These are phyloP conservation scores for Abrostola triplasia DNA, from an alignment of 2,888 invertebrate genomes.

Conservation along the genomic window DNA sequence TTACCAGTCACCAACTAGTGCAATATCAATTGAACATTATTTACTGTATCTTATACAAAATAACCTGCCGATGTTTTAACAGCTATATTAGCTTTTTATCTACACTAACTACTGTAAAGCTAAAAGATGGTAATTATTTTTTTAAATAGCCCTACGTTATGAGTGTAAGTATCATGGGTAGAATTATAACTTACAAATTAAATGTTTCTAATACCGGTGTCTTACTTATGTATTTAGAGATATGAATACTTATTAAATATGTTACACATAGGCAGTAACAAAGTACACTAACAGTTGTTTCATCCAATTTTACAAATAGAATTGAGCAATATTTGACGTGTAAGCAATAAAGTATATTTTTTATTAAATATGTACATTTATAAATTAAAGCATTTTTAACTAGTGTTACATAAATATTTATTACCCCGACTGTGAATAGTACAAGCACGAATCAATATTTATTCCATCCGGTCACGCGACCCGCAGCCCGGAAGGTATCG, in stretches of 20 bases:
- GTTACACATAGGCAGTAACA: conserved; percentile 8
- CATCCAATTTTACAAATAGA: conserved; percentile 41
- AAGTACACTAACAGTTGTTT: conserved; percentile 48
- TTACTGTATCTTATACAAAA: conserved; percentile 17
- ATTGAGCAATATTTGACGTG: conserved; percentile 56
- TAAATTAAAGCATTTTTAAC: conserved; percentile 49
- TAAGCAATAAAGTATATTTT: conserved; percentile 62
- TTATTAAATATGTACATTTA: conserved; percentile 52
- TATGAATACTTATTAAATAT: conserved; percentile 1
- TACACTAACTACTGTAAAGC: no score
- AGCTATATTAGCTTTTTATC: background rate
- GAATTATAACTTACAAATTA: background rate
- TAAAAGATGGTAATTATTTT: background rate
- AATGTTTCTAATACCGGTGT: conserved; percentile 6
- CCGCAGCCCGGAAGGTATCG: no score
- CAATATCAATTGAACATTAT: conserved; percentile 49
- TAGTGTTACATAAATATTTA: conserved; percentile 8
- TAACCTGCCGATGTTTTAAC: conserved; percentile 4
- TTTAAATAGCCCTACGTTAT: background rate
- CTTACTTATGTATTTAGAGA: conserved; percentile 5
- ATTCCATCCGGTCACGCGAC: no score
- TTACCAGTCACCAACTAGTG: conserved; percentile 61
- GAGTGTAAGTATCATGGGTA: background rate
- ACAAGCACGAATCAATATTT: background rate
- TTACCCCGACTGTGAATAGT: background rate